Evolutionary conservation across 1,140 invertebrate genomes (phyloP).

Genomic region (Scaptomyza pallida): DNA sequence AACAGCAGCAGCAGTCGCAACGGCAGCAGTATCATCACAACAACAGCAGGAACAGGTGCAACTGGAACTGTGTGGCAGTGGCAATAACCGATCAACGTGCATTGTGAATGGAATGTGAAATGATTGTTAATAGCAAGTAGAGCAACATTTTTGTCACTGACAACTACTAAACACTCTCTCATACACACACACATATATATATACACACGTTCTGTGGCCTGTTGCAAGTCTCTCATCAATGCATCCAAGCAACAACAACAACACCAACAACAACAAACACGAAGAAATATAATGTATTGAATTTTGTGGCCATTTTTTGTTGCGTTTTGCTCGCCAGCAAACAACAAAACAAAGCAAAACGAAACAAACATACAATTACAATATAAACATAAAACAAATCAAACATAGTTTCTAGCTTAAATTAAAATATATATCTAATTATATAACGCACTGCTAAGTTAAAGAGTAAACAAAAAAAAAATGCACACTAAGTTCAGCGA

Average conservation of each 20-base stretch:
- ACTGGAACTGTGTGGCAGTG: conserved; percentile 11
- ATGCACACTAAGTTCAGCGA: conserved; percentile 42
- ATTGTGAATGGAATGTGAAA: conserved; percentile 32
- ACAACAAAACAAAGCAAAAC: conserved; percentile 46
- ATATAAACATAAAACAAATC: conserved; percentile 41
- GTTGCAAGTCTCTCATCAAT: conserved; percentile 22
- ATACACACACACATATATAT: neutral
- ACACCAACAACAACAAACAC: conserved; percentile 10
- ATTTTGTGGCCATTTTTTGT: conserved; percentile 76
- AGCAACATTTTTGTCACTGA: conserved; percentile 42
- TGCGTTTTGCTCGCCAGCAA: conserved; percentile 51
- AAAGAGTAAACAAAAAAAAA: conserved; percentile 13
- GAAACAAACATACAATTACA: conserved; percentile 54
- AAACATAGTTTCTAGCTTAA: conserved; percentile 67
- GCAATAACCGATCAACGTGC: conserved; percentile 13
- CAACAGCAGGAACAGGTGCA: neutral
- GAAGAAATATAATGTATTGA: conserved; percentile 53
- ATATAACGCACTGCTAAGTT: conserved; percentile 28
- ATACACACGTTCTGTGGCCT: conserved; percentile 24
- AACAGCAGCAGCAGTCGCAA: conserved; percentile 13
- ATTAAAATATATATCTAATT: conserved; percentile 28
- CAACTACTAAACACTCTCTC: conserved; percentile 25
- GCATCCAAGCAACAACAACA: conserved; percentile 10
- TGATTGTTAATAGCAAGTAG: conserved; percentile 26
- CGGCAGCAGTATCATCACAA: conserved; percentile 2